phyloP scores from a whole-genome alignment of 2,888 invertebrate species.

The Stomorhina lunata region DNA sequence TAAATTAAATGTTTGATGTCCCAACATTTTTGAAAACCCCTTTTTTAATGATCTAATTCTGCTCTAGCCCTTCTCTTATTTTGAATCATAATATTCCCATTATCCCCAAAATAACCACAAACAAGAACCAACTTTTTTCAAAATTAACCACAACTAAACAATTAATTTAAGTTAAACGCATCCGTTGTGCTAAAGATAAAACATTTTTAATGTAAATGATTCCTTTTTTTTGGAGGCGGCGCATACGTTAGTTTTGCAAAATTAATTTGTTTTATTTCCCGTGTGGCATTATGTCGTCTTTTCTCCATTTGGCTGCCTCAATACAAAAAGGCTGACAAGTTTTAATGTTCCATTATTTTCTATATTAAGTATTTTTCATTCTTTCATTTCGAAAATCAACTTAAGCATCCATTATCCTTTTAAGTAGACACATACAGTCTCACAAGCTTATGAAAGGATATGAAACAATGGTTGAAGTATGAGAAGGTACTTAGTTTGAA shows the following conservation, averaged over 20 bases:
- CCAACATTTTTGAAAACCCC: too few relatives aligned
- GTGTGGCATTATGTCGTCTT: conserved; percentile 66
- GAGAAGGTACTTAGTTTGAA: conserved; percentile 35
- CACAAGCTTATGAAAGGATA: conserved; percentile 1
- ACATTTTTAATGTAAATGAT: conserved; percentile 24
- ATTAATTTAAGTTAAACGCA: conserved; percentile 61
- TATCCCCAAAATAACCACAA: background rate
- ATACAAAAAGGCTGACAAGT: conserved; percentile 47
- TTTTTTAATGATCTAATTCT: too few relatives aligned
- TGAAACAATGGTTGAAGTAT: conserved; percentile 10
- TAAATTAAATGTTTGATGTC: too few relatives aligned
- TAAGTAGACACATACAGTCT: conserved; percentile 40
- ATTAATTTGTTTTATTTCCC: conserved; percentile 69
- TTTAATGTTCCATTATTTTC: conserved; percentile 37
- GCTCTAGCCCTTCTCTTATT: too few relatives aligned
- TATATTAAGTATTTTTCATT: background rate
- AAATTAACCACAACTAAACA: conserved; percentile 55
- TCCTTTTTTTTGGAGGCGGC: conserved; percentile 58
- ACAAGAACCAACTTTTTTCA: conserved; percentile 24
- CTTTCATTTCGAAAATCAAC: conserved; percentile 52
- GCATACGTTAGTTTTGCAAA: conserved; percentile 66
- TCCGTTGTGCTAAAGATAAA: conserved; percentile 28
- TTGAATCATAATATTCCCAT: background rate
- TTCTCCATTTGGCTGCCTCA: conserved; percentile 60
- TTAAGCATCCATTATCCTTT: conserved; percentile 69